Evolutionary conservation across 2,888 invertebrate genomes (phyloP).

Genomic region (Tipula unca): DNA sequence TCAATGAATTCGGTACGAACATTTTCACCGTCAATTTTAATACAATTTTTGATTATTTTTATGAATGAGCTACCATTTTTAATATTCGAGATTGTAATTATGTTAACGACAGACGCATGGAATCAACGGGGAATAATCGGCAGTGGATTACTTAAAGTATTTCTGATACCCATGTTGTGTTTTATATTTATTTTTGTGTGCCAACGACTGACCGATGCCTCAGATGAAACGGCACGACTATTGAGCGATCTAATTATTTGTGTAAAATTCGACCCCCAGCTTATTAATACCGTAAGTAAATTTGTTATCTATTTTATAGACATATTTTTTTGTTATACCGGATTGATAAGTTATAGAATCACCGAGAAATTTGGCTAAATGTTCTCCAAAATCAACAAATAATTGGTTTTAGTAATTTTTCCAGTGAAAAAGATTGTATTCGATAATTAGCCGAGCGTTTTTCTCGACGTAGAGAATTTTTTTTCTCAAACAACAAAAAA

Average conservation of each 20-base stretch:
- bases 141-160: not conserved
- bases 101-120: not conserved
- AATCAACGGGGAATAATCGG: not conserved
- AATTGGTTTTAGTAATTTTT: too few species aligned
- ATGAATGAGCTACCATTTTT: not conserved
- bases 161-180: not conserved
- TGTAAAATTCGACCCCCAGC: not conserved
- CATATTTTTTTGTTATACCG: too few species aligned
- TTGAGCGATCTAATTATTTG: not conserved
- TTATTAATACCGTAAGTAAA: not conserved
- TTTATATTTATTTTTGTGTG: not conserved
- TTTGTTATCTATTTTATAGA: too few species aligned
- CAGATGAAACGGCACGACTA: not conserved
- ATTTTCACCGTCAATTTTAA: not conserved
- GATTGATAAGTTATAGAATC: too few species aligned
- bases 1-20: not conserved
- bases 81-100: not conserved
- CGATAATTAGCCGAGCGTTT: too few species aligned
- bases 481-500: too few species aligned
- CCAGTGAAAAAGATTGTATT: too few species aligned
- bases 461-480: too few species aligned
- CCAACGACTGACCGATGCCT: not conserved
- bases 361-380: too few species aligned
- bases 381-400: too few species aligned
- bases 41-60: not conserved